These are phyloP conservation scores for Philopotamus ludificatus DNA, from an alignment of 1,140 invertebrate genomes.

Conservation along the genomic window DNA sequence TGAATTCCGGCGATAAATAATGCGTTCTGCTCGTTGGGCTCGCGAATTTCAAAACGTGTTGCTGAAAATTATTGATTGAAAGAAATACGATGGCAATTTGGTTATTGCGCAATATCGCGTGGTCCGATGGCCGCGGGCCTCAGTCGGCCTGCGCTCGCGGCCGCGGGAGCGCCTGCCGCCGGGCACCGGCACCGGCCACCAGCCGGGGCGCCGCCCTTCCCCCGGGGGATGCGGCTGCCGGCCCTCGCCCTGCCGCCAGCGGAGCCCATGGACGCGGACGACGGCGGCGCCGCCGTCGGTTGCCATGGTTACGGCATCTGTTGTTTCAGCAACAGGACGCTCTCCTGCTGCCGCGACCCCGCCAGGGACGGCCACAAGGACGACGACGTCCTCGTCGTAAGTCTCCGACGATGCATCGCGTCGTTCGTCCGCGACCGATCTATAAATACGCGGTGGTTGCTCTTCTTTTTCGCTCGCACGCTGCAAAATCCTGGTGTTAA, in stretches of 20 bases:
- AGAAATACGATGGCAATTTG: not conserved
- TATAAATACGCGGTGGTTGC: too few species aligned
- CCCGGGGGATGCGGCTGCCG: conserved; percentile 16
- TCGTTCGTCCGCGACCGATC: not conserved
- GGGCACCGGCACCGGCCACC: not conserved
- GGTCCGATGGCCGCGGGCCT: not conserved
- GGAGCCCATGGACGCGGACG: not conserved
- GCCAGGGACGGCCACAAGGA: not conserved
- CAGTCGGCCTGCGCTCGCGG: not conserved
- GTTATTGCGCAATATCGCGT: too few species aligned
- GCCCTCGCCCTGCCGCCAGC: not conserved
- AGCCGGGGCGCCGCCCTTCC: not conserved
- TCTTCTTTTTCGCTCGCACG: too few species aligned
- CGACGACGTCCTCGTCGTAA: not conserved
- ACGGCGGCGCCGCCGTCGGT: conserved; percentile 5
- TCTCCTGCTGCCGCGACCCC: not conserved
- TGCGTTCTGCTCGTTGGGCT: not conserved
- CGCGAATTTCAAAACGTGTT: not conserved
- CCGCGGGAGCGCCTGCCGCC: not conserved
- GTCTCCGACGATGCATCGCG: too few species aligned
- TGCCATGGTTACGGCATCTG: conserved; percentile 30
- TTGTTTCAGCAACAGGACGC: conserved; percentile 19
- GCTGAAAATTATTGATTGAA: not conserved
- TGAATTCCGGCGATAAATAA: not conserved
- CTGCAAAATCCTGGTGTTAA: too few species aligned